Conservation (phyloP, 1,140 invertebrate genomes). For the Rhizoglyphus robini region DNA sequence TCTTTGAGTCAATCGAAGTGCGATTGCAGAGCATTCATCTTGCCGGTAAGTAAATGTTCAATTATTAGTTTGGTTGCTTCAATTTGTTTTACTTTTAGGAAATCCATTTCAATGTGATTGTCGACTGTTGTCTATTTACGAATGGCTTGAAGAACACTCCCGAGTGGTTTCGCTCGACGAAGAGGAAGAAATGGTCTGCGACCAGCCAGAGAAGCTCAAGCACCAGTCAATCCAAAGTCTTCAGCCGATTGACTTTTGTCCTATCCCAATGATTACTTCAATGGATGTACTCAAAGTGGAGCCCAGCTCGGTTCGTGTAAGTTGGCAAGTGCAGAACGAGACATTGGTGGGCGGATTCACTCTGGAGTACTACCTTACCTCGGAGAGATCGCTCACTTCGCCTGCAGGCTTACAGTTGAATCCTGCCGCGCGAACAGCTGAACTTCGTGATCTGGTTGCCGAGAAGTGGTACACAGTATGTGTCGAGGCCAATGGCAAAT, state of each 20-base stretch:
- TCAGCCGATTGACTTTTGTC: constrained; percentile 62
- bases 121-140: constrained; percentile 68
- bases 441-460: constrained; percentile 53
- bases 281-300: constrained; percentile 73
- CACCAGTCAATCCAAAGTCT: constrained; percentile 58
- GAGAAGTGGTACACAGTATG: constrained; percentile 68
- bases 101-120: constrained; percentile 69
- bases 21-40: constrained; percentile 35
- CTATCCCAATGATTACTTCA: constrained; percentile 58
- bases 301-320: constrained; percentile 67
- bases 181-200: constrained; percentile 46
- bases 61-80: background rate
- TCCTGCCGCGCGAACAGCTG: constrained; percentile 49
- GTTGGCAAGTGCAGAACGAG: constrained; percentile 76
- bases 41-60: constrained; percentile 23
- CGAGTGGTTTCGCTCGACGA: constrained; percentile 40
- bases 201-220: constrained; percentile 57
- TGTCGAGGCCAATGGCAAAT: constrained; percentile 61
- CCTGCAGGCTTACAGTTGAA: constrained; percentile 41
- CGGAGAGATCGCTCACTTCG: constrained; percentile 42
- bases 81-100: constrained; percentile 42
- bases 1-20: constrained; percentile 27
- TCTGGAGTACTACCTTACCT: constrained; percentile 57
- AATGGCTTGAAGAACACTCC: constrained; percentile 70
- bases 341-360: constrained; percentile 67